A percentile compares a stretch with the other conserved stretches of the same genome.
Conservation (phyloP, 1,140 invertebrate species). For the Agrypnia vestita region DNA sequence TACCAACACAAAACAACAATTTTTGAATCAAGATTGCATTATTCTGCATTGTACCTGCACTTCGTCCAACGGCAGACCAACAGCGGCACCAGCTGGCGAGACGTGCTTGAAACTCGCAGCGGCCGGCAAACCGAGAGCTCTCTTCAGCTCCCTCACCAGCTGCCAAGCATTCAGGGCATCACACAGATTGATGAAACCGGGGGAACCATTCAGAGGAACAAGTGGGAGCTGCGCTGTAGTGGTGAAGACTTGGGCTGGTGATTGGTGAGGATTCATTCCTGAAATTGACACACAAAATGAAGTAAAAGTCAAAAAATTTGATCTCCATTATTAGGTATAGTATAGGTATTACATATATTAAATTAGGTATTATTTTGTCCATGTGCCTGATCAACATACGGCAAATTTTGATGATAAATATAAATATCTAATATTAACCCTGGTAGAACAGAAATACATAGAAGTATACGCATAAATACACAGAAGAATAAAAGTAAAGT, state of each 20-base stretch:
- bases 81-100: slow-evolving; percentile 95
- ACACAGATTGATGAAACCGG: slow-evolving; percentile 97
- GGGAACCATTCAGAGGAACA: slow-evolving; percentile 93
- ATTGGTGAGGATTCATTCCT: slow-evolving; percentile 97
- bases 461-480: no score
- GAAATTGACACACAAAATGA: slow-evolving; percentile 25
- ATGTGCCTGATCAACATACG: no score
- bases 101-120: slow-evolving; percentile 99
- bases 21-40: slow-evolving; percentile 6
- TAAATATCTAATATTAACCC: no score
- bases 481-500: no score
- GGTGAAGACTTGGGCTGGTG: slow-evolving; percentile 94
- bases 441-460: no score
- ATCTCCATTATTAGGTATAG: no score
- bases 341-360: no score
- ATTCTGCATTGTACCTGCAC: slow-evolving; percentile 73
- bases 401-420: no score
- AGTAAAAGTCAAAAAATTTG: no score
- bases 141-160: slow-evolving; percentile 90
- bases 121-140: slow-evolving; percentile 87
- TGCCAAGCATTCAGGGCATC: slow-evolving; percentile 99
- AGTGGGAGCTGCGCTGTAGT: slow-evolving; percentile 87
- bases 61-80: slow-evolving; percentile 84
- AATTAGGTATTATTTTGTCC: no score
- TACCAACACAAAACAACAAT: slow-evolving; percentile 19